These are phyloP conservation scores for Apteryx owenii DNA, from an alignment of 2,113 vertebrate species.

Conservation along the genomic window DNA sequence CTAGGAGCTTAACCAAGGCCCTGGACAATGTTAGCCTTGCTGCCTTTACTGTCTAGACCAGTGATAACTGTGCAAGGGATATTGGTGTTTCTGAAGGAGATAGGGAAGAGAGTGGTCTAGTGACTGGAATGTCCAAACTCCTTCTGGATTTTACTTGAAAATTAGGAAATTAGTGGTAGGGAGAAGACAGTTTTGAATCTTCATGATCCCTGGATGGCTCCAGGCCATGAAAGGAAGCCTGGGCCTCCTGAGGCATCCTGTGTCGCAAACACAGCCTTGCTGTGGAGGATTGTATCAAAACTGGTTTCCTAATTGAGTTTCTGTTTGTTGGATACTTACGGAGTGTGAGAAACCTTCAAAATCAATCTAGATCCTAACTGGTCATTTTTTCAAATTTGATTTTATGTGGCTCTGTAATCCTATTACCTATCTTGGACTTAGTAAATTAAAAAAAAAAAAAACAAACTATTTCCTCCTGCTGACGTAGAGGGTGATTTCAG, in stretches of 20 bases:
- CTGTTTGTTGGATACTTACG: background rate
- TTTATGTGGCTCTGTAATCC: background rate
- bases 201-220: background rate
- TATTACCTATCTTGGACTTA: background rate
- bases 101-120: background rate
- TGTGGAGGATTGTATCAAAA: background rate
- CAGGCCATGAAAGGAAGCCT: background rate
- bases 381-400: background rate
- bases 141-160: background rate
- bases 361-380: background rate
- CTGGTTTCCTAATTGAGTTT: background rate
- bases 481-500: background rate
- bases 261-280: background rate
- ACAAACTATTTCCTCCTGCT: background rate
- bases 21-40: background rate
- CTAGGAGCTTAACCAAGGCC: background rate
- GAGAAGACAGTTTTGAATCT: background rate
- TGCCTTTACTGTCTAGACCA: background rate
- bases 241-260: background rate
- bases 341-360: background rate
- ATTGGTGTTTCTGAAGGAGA: background rate
- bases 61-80: background rate
- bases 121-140: background rate
- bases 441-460: background rate
- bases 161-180: background rate